A percentile compares a stretch with the other conserved stretches of the same genome.
Conservation (phyloP, 1,140 invertebrate genomes). For the Zaprionus lachaisei region DNA sequence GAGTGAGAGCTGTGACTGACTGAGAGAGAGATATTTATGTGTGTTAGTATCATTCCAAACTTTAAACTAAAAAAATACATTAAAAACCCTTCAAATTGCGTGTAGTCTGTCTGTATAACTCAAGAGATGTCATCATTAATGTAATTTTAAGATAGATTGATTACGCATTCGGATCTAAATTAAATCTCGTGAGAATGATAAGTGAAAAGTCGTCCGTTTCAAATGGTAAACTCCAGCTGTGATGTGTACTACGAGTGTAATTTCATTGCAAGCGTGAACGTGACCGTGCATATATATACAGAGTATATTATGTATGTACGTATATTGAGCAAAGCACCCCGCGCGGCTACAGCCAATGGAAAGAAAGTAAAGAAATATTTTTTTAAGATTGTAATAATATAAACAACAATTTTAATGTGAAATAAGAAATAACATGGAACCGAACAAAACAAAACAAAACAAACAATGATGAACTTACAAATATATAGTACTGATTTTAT, state of each 20-base stretch:
- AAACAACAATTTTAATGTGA: slow-evolving; percentile 16
- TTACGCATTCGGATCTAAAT: not conserved
- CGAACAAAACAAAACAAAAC: slow-evolving; percentile 33
- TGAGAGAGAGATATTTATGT: slow-evolving; percentile 21
- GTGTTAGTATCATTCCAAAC: slow-evolving; percentile 64
- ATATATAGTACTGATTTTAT: slow-evolving; percentile 82
- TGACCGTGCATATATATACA: slow-evolving; percentile 16
- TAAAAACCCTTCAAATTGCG: not conserved
- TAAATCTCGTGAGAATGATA: not conserved
- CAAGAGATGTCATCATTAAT: not conserved
- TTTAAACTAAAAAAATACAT: slow-evolving; percentile 13
- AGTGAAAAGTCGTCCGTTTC: not conserved
- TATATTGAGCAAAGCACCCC: slow-evolving; percentile 64
- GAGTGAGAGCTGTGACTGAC: slow-evolving; percentile 60
- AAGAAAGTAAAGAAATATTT: slow-evolving; percentile 32
- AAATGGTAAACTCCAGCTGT: slow-evolving; percentile 5
- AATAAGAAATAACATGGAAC: slow-evolving; percentile 22
- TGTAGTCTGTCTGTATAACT: slow-evolving; percentile 23
- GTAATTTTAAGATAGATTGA: slow-evolving; percentile 8
- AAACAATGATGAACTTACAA: slow-evolving; percentile 43
- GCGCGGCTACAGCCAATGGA: slow-evolving; percentile 56
- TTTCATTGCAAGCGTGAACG: slow-evolving; percentile 21
- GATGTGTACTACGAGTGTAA: slow-evolving; percentile 46
- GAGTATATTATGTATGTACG: not conserved
- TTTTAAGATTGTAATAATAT: slow-evolving; percentile 29